Evolutionary conservation across 1,140 invertebrate species (phyloP).

Genomic region (Heliconius himera): DNA sequence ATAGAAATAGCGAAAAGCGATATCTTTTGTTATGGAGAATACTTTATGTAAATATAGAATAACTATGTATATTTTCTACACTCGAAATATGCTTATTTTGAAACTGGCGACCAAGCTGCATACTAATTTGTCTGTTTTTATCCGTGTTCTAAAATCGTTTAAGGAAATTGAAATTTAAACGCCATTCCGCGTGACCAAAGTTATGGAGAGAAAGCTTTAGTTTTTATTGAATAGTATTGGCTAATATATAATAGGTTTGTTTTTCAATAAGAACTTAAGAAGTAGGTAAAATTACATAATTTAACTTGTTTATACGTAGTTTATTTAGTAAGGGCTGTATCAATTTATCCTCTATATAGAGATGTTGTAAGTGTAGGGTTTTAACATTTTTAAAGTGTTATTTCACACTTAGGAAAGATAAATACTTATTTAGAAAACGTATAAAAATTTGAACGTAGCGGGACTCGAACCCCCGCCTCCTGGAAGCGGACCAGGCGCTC

Average conservation of each 20-base stretch:
- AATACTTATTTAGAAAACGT: no score
- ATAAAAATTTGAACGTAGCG: no score
- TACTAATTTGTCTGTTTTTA: slow-evolving; percentile 53
- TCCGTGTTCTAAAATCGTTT: slow-evolving; percentile 48
- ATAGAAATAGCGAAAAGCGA: slow-evolving; percentile 2
- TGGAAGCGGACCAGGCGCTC: no score
- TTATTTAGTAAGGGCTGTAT: not conserved
- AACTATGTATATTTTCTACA: slow-evolving; percentile 26
- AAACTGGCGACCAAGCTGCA: slow-evolving; percentile 37
- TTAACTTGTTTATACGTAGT: not conserved
- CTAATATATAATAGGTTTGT: not conserved
- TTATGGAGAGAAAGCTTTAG: slow-evolving; percentile 38
- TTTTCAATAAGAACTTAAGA: not conserved
- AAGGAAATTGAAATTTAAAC: slow-evolving; percentile 39
- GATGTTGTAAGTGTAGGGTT: no score
- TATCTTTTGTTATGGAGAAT: slow-evolving; percentile 34
- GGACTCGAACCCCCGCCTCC: no score
- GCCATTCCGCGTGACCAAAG: slow-evolving; percentile 21
- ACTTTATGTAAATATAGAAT: slow-evolving; percentile 22
- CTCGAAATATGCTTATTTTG: slow-evolving; percentile 32
- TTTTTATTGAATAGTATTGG: slow-evolving; percentile 1
- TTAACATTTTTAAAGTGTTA: no score
- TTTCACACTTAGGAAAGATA: no score
- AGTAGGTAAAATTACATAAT: not conserved
- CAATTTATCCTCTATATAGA: no score